These are phyloP conservation scores for Larimichthys crocea DNA, from an alignment of 2,113 vertebrate genomes.

Conservation along the genomic window DNA sequence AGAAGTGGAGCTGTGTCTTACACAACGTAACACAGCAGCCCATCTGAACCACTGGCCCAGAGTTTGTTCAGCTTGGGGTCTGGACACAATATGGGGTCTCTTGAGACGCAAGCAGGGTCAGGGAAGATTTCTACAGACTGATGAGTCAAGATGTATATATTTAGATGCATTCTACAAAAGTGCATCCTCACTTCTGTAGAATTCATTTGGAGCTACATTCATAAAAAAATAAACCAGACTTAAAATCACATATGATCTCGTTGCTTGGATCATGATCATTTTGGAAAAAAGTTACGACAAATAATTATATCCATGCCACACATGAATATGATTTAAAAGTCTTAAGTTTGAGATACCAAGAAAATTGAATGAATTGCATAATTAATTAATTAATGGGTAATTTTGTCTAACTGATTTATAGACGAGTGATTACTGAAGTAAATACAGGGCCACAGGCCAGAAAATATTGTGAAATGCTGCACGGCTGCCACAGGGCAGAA, in stretches of 20 bases:
- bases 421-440: background rate
- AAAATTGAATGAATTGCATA: background rate
- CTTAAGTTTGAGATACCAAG: background rate
- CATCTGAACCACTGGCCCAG: slow-evolving; percentile 47
- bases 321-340: no score
- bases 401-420: slow-evolving; percentile 15
- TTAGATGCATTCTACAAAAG: background rate
- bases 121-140: slow-evolving; percentile 5
- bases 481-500: slow-evolving; percentile 2
- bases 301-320: background rate
- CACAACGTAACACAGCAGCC: slow-evolving; percentile 52
- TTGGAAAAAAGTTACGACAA: background rate
- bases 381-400: background rate
- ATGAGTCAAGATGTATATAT: background rate
- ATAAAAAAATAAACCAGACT: background rate
- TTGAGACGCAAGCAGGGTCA: background rate
- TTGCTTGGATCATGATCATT: background rate
- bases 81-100: slow-evolving; percentile 18
- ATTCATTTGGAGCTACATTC: background rate
- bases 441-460: slow-evolving; percentile 19
- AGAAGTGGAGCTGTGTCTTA: slow-evolving; percentile 66
- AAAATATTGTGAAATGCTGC: slow-evolving; percentile 51
- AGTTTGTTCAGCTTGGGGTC: slow-evolving; percentile 50
- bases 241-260: background rate
- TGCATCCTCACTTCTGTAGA: background rate